Evolutionary conservation across 1,140 invertebrate genomes (phyloP).

Genomic region (Drosophila bifasciata): DNA sequence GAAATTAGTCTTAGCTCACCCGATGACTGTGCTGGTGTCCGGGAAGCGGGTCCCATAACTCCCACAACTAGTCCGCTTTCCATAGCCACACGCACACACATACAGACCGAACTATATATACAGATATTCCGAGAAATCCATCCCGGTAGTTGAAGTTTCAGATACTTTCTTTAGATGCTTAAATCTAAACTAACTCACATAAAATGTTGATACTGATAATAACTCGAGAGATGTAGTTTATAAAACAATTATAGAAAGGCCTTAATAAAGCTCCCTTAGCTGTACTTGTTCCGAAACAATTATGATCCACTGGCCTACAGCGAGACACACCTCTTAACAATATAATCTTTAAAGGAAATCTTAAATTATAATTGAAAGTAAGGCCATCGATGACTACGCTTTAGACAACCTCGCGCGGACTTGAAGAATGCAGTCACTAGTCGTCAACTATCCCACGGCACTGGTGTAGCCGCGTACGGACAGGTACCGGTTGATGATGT

Average conservation of each 20-base stretch:
- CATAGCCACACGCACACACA: too few species aligned
- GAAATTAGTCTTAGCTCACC: too few species aligned
- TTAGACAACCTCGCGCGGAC: not conserved
- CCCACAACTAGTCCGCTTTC: too few species aligned
- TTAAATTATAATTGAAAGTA: constrained; percentile 8
- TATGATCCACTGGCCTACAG: not conserved
- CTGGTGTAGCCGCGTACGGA: constrained; percentile 93
- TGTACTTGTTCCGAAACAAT: constrained; percentile 12
- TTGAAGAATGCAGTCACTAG: too few species aligned
- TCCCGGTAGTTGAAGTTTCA: constrained; percentile 46
- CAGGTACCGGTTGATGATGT: constrained; percentile 94
- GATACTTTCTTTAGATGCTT: constrained; percentile 29
- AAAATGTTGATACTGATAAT: constrained; percentile 13
- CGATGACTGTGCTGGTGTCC: too few species aligned
- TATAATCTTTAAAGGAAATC: not conserved
- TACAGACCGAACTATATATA: not conserved
- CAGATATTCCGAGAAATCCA: constrained; percentile 1
- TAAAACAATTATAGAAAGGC: constrained; percentile 60
- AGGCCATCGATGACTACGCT: constrained; percentile 10
- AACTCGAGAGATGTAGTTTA: constrained; percentile 51
- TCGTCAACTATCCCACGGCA: constrained; percentile 87
- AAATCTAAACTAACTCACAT: constrained; percentile 11
- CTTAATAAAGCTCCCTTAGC: constrained; percentile 52
- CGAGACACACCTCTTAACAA: too few species aligned
- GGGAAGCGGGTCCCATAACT: too few species aligned